phyloP scores from a whole-genome alignment of 2,888 invertebrate genomes.

The Charanyca ferruginea region DNA sequence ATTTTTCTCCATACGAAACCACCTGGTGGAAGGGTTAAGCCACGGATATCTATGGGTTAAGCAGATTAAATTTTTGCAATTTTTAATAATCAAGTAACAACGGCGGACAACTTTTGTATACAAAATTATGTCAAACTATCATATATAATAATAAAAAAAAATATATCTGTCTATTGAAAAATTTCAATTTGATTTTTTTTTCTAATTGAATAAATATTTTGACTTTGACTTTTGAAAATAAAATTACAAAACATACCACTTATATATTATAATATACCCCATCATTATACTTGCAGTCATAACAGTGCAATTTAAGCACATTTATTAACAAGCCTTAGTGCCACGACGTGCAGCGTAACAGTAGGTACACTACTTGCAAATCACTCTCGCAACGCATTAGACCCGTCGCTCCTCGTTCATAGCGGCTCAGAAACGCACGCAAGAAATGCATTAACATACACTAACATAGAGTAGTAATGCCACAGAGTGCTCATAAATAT shows the following conservation, averaged over 20 bases:
- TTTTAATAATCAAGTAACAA: too few relatives aligned
- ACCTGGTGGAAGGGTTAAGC: too few relatives aligned
- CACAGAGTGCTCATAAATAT: constrained; percentile 10
- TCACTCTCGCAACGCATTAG: constrained; percentile 61
- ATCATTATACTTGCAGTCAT: constrained; percentile 3
- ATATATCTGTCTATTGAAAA: too few relatives aligned
- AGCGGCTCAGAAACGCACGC: constrained; percentile 70
- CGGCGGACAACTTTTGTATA: too few relatives aligned
- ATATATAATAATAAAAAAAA: too few relatives aligned
- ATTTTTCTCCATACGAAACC: too few relatives aligned
- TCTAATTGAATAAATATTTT: too few relatives aligned
- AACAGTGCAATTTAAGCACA: constrained; percentile 33
- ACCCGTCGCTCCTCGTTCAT: constrained; percentile 53
- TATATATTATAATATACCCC: background rate
- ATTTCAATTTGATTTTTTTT: too few relatives aligned
- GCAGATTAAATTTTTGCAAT: too few relatives aligned
- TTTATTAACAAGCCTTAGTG: constrained; percentile 53
- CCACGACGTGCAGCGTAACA: constrained; percentile 30
- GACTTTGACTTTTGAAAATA: too few relatives aligned
- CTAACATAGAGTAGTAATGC: constrained; percentile 10
- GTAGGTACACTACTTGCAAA: constrained; percentile 50
- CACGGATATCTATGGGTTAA: too few relatives aligned
- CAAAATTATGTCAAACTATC: too few relatives aligned
- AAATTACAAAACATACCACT: background rate
- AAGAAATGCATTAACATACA: constrained; percentile 78